Base-by-base conservation (phyloP, 1,140 invertebrate genomes). In the Elymnias hypermnestra region DNA sequence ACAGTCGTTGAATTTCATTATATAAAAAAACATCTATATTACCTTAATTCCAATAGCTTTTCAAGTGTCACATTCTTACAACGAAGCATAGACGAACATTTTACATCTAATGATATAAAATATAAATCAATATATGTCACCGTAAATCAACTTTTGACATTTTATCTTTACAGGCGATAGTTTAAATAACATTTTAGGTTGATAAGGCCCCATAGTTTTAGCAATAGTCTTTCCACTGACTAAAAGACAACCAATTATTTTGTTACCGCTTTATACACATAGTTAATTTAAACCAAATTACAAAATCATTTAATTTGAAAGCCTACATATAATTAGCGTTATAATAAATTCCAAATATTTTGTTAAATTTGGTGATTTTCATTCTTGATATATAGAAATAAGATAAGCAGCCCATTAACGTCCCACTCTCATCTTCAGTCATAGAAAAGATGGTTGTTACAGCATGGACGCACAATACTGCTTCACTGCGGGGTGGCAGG, bases 91-190 rank as follows among this genome's bases (percentile, higher is more conserved):
- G 18, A 41, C 35, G 37, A 49, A 41, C 46, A 36, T 49, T 41
- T 33, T 15, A 33, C 38, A 31, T 39, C 46, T 36, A 41, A 49
- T 41, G 4, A 14, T 26, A 40, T 41, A 41, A 21, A 39, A 41
- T 49, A 36, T 49, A 49, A 49, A 49, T 49, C 46, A 49, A 41
- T 49, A 36, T 33, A 12, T 36, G 38, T 41, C 46, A 41, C 22
- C 37, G 33, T 49, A 49, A 49, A 49, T 49, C 46, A 49, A 49
- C 46, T 49, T 41, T 41, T 25, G 46, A 29, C 33, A 49, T 41
- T 41, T 37, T 44, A 23, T 13, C 42, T 49, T 36, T 15, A 31
- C 22, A 14, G 14, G 14, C 6, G 13, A 15, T 33, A 41, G 35
- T 36, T 42, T 49, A 49, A 49, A 33, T 12, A 15, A 8, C 15